Conservation (phyloP, 2,113 vertebrate species). For the Cavia porcellus region DNA sequence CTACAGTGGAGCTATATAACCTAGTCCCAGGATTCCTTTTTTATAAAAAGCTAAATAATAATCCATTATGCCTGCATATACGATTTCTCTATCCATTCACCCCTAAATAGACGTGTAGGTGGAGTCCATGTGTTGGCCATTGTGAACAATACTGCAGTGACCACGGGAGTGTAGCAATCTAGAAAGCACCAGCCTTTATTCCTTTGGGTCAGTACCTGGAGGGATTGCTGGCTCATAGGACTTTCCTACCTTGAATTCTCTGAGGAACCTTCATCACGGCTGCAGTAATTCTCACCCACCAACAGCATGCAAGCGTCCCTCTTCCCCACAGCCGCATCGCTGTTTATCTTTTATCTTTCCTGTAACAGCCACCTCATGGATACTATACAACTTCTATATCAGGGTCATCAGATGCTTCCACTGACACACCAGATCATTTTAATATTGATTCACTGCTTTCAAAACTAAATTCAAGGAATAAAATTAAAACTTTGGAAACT, state of each 20-base stretch:
- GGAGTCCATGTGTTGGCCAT: background rate
- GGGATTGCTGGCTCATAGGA: background rate
- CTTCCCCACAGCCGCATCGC: background rate
- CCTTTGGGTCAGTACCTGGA: background rate
- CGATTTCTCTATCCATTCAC: background rate
- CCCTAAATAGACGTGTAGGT: background rate
- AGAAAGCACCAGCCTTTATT: background rate
- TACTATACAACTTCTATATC: background rate
- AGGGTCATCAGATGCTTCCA: background rate
- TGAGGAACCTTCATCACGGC: too few species aligned
- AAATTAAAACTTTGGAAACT: background rate
- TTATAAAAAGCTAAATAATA: background rate
- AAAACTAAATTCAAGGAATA: background rate
- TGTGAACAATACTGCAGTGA: background rate
- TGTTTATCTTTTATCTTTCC: background rate
- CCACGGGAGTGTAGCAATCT: background rate
- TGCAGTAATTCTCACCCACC: background rate
- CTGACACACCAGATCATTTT: background rate
- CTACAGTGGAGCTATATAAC: background rate
- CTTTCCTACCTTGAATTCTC: background rate
- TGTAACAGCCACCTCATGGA: background rate
- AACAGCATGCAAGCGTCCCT: background rate
- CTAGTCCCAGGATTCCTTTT: background rate
- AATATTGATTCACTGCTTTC: background rate
- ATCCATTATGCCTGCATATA: too few species aligned